These are phyloP conservation scores for Hypomecis atomaria DNA, from an alignment of 2,888 invertebrate species.

Conservation along the genomic window DNA sequence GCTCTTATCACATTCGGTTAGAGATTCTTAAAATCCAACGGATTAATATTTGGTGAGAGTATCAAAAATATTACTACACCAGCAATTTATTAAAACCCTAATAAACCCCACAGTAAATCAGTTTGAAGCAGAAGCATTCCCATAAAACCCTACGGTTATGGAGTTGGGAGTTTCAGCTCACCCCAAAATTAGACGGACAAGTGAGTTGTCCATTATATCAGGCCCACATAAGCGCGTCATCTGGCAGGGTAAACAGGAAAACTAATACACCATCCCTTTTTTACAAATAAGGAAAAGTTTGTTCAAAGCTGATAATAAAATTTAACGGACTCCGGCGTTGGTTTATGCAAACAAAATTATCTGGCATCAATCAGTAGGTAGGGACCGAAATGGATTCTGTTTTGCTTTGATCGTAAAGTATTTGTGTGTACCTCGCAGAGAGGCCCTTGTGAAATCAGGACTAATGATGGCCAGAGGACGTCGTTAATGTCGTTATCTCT, in stretches of 20 bases:
- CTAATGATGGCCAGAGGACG: conserved; percentile 7
- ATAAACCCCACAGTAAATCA: conserved; percentile 31
- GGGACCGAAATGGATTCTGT: conserved; percentile 23
- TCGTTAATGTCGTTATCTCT: conserved; percentile 4
- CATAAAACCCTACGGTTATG: conserved; percentile 34
- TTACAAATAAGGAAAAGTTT: conserved; percentile 40
- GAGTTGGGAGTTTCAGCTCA: conserved; percentile 27
- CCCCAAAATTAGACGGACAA: conserved; percentile 42
- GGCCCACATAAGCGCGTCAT: conserved; percentile 39
- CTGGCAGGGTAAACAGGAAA: conserved; percentile 46
- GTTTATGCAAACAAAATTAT: conserved; percentile 37
- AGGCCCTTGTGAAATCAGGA: conserved; percentile 20
- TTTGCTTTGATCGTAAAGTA: conserved; percentile 26
- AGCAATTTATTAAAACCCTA: conserved; percentile 31
- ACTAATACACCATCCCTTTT: conserved; percentile 38
- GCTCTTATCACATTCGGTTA: background rate
- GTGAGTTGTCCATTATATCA: conserved; percentile 38
- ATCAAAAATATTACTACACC: conserved; percentile 12
- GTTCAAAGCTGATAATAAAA: conserved; percentile 41
- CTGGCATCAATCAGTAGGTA: conserved; percentile 29
- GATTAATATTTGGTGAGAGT: conserved; percentile 6
- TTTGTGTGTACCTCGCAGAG: conserved; percentile 11
- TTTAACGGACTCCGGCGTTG: conserved; percentile 35
- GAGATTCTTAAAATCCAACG: conserved; percentile 1
- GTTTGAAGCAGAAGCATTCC: conserved; percentile 31